Base-by-base conservation (phyloP, 2,797 vertebrate genomes). In the Diplodus puntazzo region DNA sequence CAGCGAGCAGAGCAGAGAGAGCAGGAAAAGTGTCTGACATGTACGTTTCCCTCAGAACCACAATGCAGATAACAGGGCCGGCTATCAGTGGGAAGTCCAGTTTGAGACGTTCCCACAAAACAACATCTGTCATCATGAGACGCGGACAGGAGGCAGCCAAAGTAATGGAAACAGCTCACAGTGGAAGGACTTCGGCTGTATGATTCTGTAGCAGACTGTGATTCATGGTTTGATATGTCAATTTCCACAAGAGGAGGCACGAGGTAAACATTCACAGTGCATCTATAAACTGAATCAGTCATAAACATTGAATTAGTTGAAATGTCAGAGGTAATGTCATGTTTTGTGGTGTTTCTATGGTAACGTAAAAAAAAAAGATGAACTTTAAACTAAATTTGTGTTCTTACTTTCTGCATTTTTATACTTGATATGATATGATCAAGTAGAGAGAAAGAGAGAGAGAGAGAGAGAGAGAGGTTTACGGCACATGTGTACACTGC, bases 71-170 rank as follows among this genome's bases (percentile, higher is more conserved):
- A 90, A 76, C 54, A 73, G 64, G 79, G 11, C 54, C 34, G 46
- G 75, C 67, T 85, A 87, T 90, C 85, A 89, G 85, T 89, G 91
- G 83, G 88, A 92, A 89, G 87, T 84, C 77, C 71, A 58, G 58
- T 12, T 48, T 23, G 34, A 86, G 73, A 86, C 84, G 25, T 89
- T 92, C 89, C 88, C 90, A 91, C 88, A 89, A 72, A 54, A 73
- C 65, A 30, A 25, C n/a, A 0, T 75, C 34, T 62, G 79, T 81
- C 80, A 71, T 71, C 76, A 60, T 59, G 59, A 53, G 66, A 65
- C 43, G 49, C 1, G 1, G 13, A 49, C 81, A 39, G 39, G 39
- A 39, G 39, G 39, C 39, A 39, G 39, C 39, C 39, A 39, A 11
- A 39, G 66, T 39, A 54, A 48, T 25, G 11, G 39, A 52, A 71